Base-by-base conservation (phyloP, 2,797 vertebrate species). In the Cichlasoma orientale region DNA sequence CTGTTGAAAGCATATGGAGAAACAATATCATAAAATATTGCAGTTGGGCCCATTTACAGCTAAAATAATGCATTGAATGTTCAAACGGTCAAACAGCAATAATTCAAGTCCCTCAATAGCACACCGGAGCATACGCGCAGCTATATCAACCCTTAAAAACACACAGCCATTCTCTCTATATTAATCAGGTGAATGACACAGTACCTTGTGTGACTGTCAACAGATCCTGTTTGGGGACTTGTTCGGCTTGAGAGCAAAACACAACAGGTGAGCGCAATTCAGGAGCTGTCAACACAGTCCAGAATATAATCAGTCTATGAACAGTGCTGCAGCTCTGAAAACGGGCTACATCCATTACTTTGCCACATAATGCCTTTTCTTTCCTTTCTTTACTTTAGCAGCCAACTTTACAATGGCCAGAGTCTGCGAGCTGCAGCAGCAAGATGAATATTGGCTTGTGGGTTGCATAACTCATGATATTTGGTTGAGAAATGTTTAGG, bases 261-360 rank as follows among this genome's bases (percentile, higher is more conserved):
- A 93, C 90, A 93, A 92, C 92, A 94, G 92, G 93, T 94, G 92
- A 94, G 89, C 77, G 83, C 88, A 93, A 93, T 93, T 91, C 91
- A 93, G 89, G 88, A 91, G 92, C 93, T 94, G 92, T 93, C 93
- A 93, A 87, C 92, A 90, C 90, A 73, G 77, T 84, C 87, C 82
- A 86, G 75, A 90, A 92, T 86, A 91, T 92, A 93, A 93, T 94
- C 92, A 89, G 86, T 94, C 91, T 88, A 88, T 92, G 89, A 87
- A 85, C 18, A 7, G 66, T 61, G 87, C 80, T 25, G 41, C 66
- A 78, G 72, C 68, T 68, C 71, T 75, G 79, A 77, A 84, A 89
- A 86, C 75, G 82, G 78, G 80, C 86, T 78, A 78, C 72, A 86
- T 84, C 81, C 79, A 90, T 88, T 85, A 74, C 86, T 79, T 68